A percentile compares a stretch with the other conserved stretches of the same genome.
Conservation (phyloP, 2,797 vertebrate genomes). For the Mus spretus region DNA sequence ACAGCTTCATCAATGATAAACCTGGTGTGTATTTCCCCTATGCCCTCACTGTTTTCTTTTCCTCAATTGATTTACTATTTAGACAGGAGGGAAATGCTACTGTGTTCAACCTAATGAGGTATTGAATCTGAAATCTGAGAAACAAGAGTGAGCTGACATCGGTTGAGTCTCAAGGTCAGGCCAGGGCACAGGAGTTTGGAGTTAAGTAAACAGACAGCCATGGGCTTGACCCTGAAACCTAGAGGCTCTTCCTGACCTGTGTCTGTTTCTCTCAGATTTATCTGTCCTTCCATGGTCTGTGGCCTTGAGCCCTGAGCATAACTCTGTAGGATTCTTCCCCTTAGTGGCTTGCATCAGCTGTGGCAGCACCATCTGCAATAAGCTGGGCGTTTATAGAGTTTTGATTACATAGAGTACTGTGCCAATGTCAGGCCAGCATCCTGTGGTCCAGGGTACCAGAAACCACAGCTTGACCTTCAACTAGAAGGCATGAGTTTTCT, state of each 20-base stretch:
- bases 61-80: not conserved
- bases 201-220: not conserved
- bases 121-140: constrained; percentile 1
- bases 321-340: not conserved
- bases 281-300: not conserved
- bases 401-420: not conserved
- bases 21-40: not conserved
- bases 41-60: not conserved
- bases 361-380: constrained; percentile 13
- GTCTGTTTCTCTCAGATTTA: not conserved
- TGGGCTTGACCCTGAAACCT: not conserved
- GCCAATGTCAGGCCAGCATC: not conserved
- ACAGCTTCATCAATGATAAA: not conserved
- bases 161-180: not conserved
- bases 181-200: not conserved
- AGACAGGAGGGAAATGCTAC: not conserved
- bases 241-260: not conserved
- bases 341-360: not conserved
- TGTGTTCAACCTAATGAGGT: not conserved
- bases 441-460: not conserved
- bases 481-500: not conserved
- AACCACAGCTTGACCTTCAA: constrained; percentile 42
- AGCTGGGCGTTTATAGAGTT: constrained; percentile 9
- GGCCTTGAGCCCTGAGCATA: not conserved
- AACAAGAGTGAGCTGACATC: not conserved